phyloP scores from a whole-genome alignment of 2,113 vertebrate genomes.

The Hydropotes inermis region DNA sequence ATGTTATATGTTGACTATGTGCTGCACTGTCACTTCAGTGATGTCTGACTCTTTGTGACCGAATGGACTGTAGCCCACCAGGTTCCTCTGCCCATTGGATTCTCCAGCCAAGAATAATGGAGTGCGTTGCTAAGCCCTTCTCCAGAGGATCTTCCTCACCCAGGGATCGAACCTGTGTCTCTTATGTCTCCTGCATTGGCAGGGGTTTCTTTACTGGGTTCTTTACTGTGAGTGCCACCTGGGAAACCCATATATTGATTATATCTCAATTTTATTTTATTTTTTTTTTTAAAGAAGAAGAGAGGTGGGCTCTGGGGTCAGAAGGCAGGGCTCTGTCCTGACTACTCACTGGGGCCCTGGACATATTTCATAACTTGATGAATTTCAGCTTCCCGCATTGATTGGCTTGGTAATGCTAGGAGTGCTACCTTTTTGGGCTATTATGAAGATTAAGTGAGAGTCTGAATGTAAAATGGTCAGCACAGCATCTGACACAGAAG shows the following conservation, averaged over 20 bases:
- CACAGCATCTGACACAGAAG: no score
- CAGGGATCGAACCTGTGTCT: neutral
- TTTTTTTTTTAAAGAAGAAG: neutral
- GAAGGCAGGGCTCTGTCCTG: neutral
- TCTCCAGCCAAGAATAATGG: neutral
- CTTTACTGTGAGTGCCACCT: neutral
- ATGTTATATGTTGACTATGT: neutral
- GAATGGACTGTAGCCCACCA: neutral
- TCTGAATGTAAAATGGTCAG: no score
- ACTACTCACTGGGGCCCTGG: neutral
- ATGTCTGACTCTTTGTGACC: neutral
- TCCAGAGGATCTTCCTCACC: neutral
- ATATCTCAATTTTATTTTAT: neutral
- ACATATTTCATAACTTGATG: neutral
- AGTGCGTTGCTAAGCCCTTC: neutral
- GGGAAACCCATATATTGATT: neutral
- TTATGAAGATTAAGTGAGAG: neutral
- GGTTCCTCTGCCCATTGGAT: neutral
- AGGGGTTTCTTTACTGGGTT: neutral
- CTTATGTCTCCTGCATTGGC: neutral
- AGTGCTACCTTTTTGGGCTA: neutral
- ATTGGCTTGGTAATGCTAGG: neutral
- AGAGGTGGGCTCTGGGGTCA: neutral
- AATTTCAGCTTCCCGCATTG: neutral
- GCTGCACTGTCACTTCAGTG: fast-evolving